phyloP scores from a whole-genome alignment of 2,797 vertebrate genomes.

The Rachycentron canadum region DNA sequence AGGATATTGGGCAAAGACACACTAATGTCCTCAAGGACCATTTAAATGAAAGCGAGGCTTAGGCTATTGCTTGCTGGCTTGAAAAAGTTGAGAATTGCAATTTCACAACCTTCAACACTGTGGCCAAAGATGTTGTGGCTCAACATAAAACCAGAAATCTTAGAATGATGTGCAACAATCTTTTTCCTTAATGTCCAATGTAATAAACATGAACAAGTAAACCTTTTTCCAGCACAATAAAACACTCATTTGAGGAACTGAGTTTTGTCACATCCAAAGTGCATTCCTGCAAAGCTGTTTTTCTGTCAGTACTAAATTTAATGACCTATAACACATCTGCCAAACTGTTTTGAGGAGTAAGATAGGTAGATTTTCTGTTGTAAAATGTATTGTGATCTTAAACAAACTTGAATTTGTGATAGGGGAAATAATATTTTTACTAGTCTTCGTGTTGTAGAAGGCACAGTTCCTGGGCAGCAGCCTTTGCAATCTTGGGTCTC shows the following conservation, averaged over 20 bases:
- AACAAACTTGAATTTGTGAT: slow-evolving; percentile 37
- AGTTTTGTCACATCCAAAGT: slow-evolving; percentile 65
- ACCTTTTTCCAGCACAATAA: slow-evolving; percentile 50
- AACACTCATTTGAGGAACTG: slow-evolving; percentile 42
- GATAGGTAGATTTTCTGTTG: slow-evolving; percentile 10
- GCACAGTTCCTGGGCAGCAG: slow-evolving; percentile 87
- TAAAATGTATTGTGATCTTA: slow-evolving; percentile 32
- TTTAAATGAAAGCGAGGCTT: slow-evolving; percentile 12
- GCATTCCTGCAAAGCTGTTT: slow-evolving; percentile 55
- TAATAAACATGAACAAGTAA: slow-evolving; percentile 45
- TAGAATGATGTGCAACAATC: slow-evolving; percentile 37
- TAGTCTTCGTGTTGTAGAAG: slow-evolving; percentile 92
- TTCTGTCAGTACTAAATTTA: slow-evolving; percentile 64
- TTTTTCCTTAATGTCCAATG: slow-evolving; percentile 41
- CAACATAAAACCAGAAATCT: slow-evolving; percentile 40
- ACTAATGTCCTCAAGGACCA: not conserved
- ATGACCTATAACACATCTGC: slow-evolving; percentile 41
- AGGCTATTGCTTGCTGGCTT: slow-evolving; percentile 21
- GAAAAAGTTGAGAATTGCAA: slow-evolving; percentile 14
- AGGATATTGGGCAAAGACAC: slow-evolving; percentile 13
- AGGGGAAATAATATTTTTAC: slow-evolving; percentile 73
- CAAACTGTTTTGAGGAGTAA: slow-evolving; percentile 48
- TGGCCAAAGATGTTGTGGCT: slow-evolving; percentile 18
- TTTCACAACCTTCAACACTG: slow-evolving; percentile 5
- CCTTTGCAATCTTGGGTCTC: slow-evolving; percentile 63